A percentile compares a stretch with the other conserved stretches of the same genome.
Evolutionary conservation across 2,888 invertebrate species (phyloP).

Genomic region (Brachyptera putata): DNA sequence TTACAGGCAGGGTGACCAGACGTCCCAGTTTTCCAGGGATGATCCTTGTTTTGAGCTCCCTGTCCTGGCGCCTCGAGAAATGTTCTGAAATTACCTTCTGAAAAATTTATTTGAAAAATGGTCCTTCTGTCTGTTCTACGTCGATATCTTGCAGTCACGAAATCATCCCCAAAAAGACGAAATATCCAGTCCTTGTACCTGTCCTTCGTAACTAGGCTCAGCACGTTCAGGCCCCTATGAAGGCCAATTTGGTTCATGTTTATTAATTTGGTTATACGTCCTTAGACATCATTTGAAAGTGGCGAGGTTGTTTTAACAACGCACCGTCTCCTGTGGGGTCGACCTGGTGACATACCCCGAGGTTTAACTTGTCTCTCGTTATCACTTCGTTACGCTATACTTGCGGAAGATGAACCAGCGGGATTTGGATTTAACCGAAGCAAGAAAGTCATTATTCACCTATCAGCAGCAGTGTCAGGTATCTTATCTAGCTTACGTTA

Average conservation of each 20-base stretch:
- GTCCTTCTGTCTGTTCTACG: too few relatives aligned
- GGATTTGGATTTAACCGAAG: conserved; percentile 78
- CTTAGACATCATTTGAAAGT: conserved; percentile 73
- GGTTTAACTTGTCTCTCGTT: conserved; percentile 66
- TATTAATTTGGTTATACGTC: conserved; percentile 37
- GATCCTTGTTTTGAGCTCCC: too few relatives aligned
- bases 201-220: background rate
- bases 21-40: too few relatives aligned
- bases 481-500: too few relatives aligned
- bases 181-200: too few relatives aligned
- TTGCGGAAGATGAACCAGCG: conserved; percentile 75
- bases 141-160: too few relatives aligned
- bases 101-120: too few relatives aligned
- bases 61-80: too few relatives aligned
- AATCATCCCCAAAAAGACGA: too few relatives aligned
- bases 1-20: too few relatives aligned
- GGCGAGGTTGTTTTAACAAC: conserved; percentile 79
- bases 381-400: conserved; percentile 66
- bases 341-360: conserved; percentile 66
- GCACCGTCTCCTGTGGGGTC: conserved; percentile 82
- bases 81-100: too few relatives aligned
- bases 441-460: conserved; percentile 71
- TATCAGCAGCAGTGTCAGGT: conserved; percentile 62
- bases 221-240: background rate
- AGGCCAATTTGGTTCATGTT: too few relatives aligned